A percentile compares a stretch with the other conserved stretches of the same genome.
Conservation (phyloP, 2,888 invertebrate genomes). For the Alloscopus bannaensis region DNA sequence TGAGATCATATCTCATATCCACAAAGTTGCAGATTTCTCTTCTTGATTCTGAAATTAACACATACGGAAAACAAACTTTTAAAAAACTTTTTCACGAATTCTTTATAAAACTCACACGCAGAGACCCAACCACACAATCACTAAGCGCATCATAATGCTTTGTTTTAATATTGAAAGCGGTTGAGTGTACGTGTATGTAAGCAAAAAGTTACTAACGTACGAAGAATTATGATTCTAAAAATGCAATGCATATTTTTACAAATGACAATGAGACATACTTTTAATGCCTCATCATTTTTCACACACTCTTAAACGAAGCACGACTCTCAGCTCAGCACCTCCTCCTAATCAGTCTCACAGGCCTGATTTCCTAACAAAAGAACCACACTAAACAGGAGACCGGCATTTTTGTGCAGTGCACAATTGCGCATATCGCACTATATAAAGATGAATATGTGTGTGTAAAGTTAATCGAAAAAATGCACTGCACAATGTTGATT, state of each 20-base stretch:
- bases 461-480: constrained; percentile 1
- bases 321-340: not conserved
- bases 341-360: not conserved
- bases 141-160: not conserved
- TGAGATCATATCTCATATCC: not conserved
- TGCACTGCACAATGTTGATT: too few species aligned
- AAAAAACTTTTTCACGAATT: not conserved
- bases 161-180: constrained; percentile 2
- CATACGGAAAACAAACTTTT: not conserved
- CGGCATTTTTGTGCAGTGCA: not conserved
- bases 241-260: constrained; percentile 22
- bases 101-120: not conserved
- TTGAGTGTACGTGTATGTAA: too few species aligned
- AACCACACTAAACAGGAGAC: not conserved
- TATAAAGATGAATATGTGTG: constrained; percentile 1
- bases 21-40: not conserved
- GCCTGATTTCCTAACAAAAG: not conserved
- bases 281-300: constrained; percentile 23
- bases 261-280: constrained; percentile 11
- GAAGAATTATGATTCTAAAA: too few species aligned
- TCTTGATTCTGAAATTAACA: not conserved
- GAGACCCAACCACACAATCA: not conserved
- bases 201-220: too few species aligned
- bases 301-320: too few species aligned
- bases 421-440: not conserved